phyloP scores from a whole-genome alignment of 2,113 vertebrate species.

The Otis tarda region DNA sequence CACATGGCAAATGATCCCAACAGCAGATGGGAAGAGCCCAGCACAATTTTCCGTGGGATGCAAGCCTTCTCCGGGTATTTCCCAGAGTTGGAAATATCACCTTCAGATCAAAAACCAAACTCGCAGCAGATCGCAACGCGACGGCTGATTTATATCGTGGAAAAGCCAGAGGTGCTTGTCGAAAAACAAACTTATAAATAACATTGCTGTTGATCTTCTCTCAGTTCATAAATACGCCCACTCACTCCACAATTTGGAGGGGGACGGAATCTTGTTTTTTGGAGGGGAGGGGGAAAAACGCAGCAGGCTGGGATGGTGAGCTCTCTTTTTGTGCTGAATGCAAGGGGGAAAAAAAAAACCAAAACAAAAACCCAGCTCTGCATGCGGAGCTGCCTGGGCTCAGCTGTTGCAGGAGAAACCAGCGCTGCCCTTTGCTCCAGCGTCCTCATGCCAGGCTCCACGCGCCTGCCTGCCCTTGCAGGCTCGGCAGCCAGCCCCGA shows the following conservation, averaged over 20 bases:
- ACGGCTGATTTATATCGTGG: background rate
- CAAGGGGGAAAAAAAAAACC: background rate
- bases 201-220: background rate
- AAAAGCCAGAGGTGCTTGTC: background rate
- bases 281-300: background rate
- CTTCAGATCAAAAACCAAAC: background rate
- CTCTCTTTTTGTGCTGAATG: background rate
- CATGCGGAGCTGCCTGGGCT: background rate
- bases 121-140: background rate
- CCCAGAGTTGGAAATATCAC: background rate
- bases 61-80: background rate
- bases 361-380: background rate
- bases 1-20: accelerated
- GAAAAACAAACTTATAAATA: conserved; percentile 2
- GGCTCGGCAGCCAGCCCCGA: background rate
- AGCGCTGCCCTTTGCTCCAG: conserved; percentile 10
- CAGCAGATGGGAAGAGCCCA: background rate
- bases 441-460: background rate
- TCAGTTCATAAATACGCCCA: background rate
- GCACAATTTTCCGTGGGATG: accelerated
- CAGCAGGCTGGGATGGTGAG: background rate
- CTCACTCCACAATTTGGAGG: background rate
- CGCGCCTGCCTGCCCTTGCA: background rate
- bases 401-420: background rate
- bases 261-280: background rate